Evolutionary conservation across 2,113 vertebrate species (phyloP), one percentile per base, ranked within the genome.

Genomic region (Trematomus loennbergii): DNA sequence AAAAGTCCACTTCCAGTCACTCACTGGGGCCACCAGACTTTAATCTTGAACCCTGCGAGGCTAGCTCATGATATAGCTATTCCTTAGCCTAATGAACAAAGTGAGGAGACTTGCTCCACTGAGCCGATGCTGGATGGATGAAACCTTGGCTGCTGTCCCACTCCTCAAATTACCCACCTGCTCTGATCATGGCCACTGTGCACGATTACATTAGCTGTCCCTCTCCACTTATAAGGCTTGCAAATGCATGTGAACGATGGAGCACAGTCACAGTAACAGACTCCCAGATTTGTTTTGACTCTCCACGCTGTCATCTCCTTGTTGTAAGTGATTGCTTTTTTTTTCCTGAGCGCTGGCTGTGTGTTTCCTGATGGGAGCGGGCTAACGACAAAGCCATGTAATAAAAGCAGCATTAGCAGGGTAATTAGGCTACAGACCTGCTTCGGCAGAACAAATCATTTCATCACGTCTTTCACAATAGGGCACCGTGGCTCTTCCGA

Each of bases 381-480:
- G 84, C 83, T 91, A 88, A 71, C 88, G 88, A 88, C 88, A 88
- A 88, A 85, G 90, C 90, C 90, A 91, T 78, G 89, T 94, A 89
- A 93, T 94, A 94, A 95, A 90, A 79, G 84, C 70, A 29, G 71
- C 88, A 94, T 96, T 94, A 95, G 89, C 72, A 74, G 84, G 90
- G 86, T 95, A 92, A 96, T 96, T 95, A 94, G 91, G 83, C 91
- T 83, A 61, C 82, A 79, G 91, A 77, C 87, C 89, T 85, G 88
- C 70, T 89, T 90, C 33, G 20, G 79, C 89, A 90, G 82, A 91
- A 81, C 83, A 90, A 90, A 94, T 94, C 81, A 89, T 94, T 91
- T 93, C 88, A 92, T 94, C 82, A 58, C 81, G 40, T 87, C 81
- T 79, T 92, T 89, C 81, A 82, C 92, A 88, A 86, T 64, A 55